Conservation (phyloP, 2,113 vertebrate genomes). For the Lasiurus cinereus region DNA sequence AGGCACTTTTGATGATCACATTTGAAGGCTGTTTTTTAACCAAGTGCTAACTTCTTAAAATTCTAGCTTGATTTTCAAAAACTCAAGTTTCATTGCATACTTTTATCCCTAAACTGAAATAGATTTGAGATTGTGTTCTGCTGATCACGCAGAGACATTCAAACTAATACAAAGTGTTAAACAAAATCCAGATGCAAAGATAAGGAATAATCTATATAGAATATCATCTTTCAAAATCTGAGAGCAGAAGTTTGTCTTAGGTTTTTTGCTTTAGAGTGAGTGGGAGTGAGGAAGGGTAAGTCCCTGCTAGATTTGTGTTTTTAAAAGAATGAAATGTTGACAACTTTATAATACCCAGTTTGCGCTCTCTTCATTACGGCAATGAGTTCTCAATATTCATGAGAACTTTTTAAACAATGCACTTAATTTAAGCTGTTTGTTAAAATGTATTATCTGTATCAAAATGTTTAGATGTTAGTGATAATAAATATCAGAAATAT, state of each 20-base stretch:
- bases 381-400: background rate
- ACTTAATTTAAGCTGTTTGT: constrained; percentile 78
- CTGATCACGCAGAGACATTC: background rate
- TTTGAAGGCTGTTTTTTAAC: background rate
- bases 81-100: background rate
- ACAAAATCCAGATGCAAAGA: background rate
- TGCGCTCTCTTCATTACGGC: constrained; percentile 55
- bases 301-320: background rate
- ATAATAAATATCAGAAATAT: constrained; percentile 74
- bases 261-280: background rate
- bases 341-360: constrained; percentile 73
- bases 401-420: constrained; percentile 58
- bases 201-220: background rate
- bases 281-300: background rate
- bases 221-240: background rate
- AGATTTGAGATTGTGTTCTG: background rate
- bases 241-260: background rate
- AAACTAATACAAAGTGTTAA: background rate
- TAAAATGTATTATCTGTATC: constrained; percentile 61
- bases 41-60: background rate
- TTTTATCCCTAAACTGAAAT: constrained; percentile 26
- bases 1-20: background rate
- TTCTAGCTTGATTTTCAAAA: constrained; percentile 13
- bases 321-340: constrained; percentile 60
- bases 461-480: constrained; percentile 72